A percentile compares a stretch with the other conserved stretches of the same genome.
phyloP scores from a whole-genome alignment of 1,140 invertebrate genomes.

The Drosophila sucinea region DNA sequence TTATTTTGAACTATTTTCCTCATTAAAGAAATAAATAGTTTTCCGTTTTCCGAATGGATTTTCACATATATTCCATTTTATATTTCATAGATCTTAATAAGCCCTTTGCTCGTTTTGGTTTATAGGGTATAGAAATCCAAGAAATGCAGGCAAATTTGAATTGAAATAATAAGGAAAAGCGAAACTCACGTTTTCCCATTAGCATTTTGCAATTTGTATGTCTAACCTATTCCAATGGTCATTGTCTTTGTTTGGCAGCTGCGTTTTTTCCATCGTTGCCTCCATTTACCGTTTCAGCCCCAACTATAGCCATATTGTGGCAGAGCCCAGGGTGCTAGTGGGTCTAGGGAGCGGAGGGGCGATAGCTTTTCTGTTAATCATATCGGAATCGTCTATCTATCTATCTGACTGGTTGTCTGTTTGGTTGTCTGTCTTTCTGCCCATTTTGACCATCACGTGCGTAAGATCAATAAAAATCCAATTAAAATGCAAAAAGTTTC shows the following conservation, averaged over 20 bases:
- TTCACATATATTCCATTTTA: too few species aligned
- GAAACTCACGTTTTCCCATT: conserved; percentile 74
- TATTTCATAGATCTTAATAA: not conserved
- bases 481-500: conserved; percentile 79
- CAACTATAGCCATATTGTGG: conserved; percentile 38
- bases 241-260: conserved; percentile 62
- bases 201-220: conserved; percentile 58
- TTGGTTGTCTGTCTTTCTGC: conserved; percentile 22
- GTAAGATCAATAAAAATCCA: conserved; percentile 81
- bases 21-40: too few species aligned
- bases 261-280: conserved; percentile 30
- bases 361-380: conserved; percentile 37
- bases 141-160: conserved; percentile 50
- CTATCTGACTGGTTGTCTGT: conserved; percentile 6
- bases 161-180: conserved; percentile 72
- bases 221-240: conserved; percentile 38
- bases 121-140: conserved; percentile 18
- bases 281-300: conserved; percentile 40
- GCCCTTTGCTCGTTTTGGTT: not conserved
- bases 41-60: too few species aligned
- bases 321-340: not conserved
- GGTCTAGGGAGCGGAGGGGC: not conserved
- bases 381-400: conserved; percentile 38
- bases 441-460: conserved; percentile 63
- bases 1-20: too few species aligned